Percentiles rank a stretch among this genome's conserved stretches.
Evolutionary conservation across 2,888 invertebrate species (phyloP).

Genomic region (Campoletis raptor): DNA sequence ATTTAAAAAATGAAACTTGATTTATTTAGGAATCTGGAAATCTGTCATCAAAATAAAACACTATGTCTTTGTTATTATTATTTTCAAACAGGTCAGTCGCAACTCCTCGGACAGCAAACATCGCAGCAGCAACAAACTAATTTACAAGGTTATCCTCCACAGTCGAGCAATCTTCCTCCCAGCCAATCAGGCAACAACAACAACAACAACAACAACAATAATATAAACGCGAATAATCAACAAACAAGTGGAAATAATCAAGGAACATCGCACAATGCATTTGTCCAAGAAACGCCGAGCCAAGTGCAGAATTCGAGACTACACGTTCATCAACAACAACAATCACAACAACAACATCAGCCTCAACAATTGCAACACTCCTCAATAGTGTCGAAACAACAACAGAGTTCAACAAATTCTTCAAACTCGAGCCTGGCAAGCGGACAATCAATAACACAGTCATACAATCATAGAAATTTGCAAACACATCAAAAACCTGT

Average conservation of each 20-base stretch:
- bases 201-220: constrained; percentile 71
- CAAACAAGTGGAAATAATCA: constrained; percentile 86
- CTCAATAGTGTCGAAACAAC: constrained; percentile 80
- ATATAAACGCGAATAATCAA: constrained; percentile 81
- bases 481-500: constrained; percentile 91
- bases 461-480: constrained; percentile 79
- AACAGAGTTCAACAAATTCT: constrained; percentile 85
- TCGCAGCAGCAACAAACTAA: constrained; percentile 74
- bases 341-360: constrained; percentile 87
- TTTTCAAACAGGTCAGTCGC: constrained; percentile 74
- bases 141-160: constrained; percentile 74
- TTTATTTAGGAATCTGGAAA: not conserved
- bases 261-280: constrained; percentile 68
- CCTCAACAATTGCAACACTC: constrained; percentile 86
- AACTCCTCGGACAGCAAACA: constrained; percentile 71
- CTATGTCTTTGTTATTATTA: not conserved
- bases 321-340: constrained; percentile 86
- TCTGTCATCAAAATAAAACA: constrained; percentile 6
- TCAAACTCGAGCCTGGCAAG: constrained; percentile 83
- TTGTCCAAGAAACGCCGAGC: constrained; percentile 84
- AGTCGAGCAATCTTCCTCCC: constrained; percentile 60
- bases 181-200: constrained; percentile 73
- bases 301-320: constrained; percentile 85
- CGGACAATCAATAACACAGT: constrained; percentile 73
- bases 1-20: not conserved